Percentiles rank a stretch among this genome's conserved stretches.
These are phyloP conservation scores for Tipula confusa DNA, from an alignment of 2,888 invertebrate species.

Conservation along the genomic window DNA sequence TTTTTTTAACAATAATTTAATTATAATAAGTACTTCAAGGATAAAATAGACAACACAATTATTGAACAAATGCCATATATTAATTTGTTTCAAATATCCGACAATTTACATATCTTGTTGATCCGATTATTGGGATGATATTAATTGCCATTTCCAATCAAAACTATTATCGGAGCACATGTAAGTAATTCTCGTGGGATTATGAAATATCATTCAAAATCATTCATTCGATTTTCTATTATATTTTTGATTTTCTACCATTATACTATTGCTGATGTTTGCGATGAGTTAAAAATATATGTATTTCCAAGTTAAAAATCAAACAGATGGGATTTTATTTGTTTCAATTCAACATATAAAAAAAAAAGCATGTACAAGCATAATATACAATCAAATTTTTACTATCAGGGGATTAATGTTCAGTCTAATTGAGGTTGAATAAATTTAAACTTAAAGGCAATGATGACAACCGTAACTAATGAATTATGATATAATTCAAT, in stretches of 20 bases:
- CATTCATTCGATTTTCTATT: too few relatives aligned
- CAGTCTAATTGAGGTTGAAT: neutral
- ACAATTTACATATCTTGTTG: too few relatives aligned
- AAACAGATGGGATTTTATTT: neutral
- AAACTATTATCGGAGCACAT: neutral
- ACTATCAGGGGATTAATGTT: neutral
- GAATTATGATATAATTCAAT: too few relatives aligned
- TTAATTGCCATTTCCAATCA: neutral
- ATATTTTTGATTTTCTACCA: neutral
- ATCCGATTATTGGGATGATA: too few relatives aligned
- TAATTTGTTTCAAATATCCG: too few relatives aligned
- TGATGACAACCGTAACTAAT: neutral
- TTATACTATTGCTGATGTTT: neutral
- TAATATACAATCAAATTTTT: neutral
- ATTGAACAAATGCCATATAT: too few relatives aligned
- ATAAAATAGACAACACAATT: too few relatives aligned
- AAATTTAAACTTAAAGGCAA: neutral
- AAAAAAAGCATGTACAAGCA: too few relatives aligned
- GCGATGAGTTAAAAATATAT: neutral
- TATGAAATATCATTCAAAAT: neutral
- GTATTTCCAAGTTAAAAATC: neutral
- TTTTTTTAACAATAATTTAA: too few relatives aligned
- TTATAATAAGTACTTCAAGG: too few relatives aligned
- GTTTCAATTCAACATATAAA: neutral
- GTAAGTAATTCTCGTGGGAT: neutral